Evolutionary conservation across 1,140 invertebrate genomes (phyloP), one percentile per base, ranked within the genome.

Genomic region (Temnothorax curvispinosus): DNA sequence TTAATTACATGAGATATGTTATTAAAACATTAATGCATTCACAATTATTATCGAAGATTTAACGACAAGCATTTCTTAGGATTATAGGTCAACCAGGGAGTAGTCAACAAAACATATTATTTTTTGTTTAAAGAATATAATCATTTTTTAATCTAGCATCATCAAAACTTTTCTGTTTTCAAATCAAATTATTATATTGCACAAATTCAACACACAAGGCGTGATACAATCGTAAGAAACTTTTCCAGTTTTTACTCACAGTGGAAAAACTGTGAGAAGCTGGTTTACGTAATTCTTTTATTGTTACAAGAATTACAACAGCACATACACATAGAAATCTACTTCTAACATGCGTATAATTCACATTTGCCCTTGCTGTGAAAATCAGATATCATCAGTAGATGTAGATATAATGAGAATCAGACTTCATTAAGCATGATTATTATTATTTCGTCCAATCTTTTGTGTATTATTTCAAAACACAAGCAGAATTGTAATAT

Each of bases 281-380:
- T 18, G 13, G 41, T n/a, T 84, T 84, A 62, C 32, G 54, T 74
- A 74, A 80, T 74, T 74, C 11, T 47, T 75, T 84, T 44, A 84
- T 84, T 84, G 80, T 84, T 84, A 38, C 13, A 60, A 47, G 44
- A 60, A 84, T 82, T 72, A 82, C 69, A 58, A 82, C 41, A 75
- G 54, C 13, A 27, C 27, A 8, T 21, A 35, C 13, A 18, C 32
- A 18, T 74, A 41, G 27, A 82, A 60, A 62, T 60, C 13, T 47
- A 47, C 21, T 50, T 65, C 32, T 58, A 74, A 32, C 47, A 21
- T 32, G 69, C 38, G 9, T 75, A 47, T 74, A 62, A 74, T 50
- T 84, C 35, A 50, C 27, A 75, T 32, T 74, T 82, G 67, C 67
- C 80, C 52, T 82, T 82, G 67, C 80, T 84, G 69, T 62, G 69